Conservation (phyloP, 2,113 vertebrate species). For the Crotalus helleri region DNA sequence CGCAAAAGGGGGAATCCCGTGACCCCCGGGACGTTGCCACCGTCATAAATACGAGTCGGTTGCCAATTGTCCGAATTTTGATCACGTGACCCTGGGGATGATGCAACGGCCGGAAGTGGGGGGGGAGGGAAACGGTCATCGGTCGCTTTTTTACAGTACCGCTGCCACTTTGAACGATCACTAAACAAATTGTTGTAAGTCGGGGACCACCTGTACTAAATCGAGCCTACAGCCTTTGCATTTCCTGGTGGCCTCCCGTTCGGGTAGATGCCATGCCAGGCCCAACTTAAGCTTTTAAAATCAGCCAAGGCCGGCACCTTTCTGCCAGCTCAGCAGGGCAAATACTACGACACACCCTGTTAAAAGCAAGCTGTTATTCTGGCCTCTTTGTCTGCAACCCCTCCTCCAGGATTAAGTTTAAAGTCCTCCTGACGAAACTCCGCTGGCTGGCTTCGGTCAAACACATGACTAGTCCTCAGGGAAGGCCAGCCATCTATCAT, state of each 20-base stretch:
- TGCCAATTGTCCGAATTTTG: background rate
- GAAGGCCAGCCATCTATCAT: background rate
- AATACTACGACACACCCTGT: background rate
- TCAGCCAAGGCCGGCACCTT: background rate
- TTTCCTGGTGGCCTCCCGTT: background rate
- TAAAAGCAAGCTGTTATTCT: background rate
- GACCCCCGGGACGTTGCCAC: no score
- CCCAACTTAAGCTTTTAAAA: background rate
- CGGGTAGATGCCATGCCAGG: background rate
- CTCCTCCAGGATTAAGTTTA: background rate
- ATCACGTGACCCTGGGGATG: background rate
- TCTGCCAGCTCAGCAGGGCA: background rate
- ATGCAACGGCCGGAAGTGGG: background rate
- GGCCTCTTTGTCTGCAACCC: background rate
- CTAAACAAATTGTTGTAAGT: background rate
- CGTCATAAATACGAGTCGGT: background rate
- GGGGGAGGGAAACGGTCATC: background rate
- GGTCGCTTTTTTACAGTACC: no score
- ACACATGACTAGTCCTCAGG: background rate
- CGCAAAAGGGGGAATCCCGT: no score
- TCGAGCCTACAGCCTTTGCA: background rate
- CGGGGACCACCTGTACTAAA: background rate
- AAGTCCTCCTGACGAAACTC: background rate
- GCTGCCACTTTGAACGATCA: background rate
- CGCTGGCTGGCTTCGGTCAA: background rate